These are phyloP conservation scores for Thumatha senex DNA, from an alignment of 2,888 invertebrate genomes.

Conservation along the genomic window DNA sequence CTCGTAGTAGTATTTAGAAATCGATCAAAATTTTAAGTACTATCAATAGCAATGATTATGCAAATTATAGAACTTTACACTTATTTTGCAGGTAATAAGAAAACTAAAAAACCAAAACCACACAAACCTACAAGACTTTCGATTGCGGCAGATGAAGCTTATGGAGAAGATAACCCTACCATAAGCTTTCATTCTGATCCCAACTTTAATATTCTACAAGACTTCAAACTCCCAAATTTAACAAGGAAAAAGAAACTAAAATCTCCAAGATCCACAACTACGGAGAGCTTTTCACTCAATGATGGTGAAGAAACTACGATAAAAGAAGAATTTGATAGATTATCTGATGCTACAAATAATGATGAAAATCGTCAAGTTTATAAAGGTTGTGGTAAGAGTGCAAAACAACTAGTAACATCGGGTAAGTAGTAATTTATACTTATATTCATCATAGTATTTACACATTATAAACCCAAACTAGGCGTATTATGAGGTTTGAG, in stretches of 20 bases:
- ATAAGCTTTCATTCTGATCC: conserved; percentile 67
- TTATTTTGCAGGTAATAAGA: conserved; percentile 5
- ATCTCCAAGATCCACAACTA: conserved; percentile 45
- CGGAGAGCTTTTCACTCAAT: conserved; percentile 41
- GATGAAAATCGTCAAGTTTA: conserved; percentile 48
- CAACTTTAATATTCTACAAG: conserved; percentile 68
- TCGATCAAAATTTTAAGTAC: no score
- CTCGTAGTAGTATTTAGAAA: no score
- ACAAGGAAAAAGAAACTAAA: conserved; percentile 49
- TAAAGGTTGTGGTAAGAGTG: conserved; percentile 57
- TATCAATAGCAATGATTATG: no score
- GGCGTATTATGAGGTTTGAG: no score
- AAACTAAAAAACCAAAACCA: conserved; percentile 20
- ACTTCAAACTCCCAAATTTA: conserved; percentile 70
- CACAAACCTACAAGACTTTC: conserved; percentile 49
- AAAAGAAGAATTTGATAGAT: conserved; percentile 34
- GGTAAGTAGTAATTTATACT: conserved; percentile 8
- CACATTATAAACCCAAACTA: no score
- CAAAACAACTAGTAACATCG: conserved; percentile 13
- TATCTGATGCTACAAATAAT: conserved; percentile 37
- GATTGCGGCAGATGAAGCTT: conserved; percentile 41
- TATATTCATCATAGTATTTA: neutral
- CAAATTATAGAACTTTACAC: neutral
- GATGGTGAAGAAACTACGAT: conserved; percentile 41
- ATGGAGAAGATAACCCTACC: conserved; percentile 54